These are phyloP conservation scores for Squalus acanthias DNA, from an alignment of 2,797 vertebrate species.

Conservation along the genomic window DNA sequence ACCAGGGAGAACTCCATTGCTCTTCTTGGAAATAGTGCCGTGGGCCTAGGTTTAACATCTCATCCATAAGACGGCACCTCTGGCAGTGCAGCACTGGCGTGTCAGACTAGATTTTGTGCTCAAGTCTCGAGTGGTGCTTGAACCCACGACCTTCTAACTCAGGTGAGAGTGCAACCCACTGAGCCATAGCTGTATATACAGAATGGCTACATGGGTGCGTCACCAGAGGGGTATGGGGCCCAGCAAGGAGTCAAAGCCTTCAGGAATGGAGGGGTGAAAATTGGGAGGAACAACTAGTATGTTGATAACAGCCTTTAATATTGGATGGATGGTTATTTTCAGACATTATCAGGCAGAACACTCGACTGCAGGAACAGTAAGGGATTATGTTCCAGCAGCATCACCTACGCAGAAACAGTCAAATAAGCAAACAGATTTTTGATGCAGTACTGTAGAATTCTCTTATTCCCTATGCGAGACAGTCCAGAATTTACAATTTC, in stretches of 20 bases:
- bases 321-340: not conserved
- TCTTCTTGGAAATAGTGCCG: not conserved
- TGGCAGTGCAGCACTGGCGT: too few relatives aligned
- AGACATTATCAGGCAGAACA: not conserved
- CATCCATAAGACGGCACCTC: not conserved
- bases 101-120: not conserved
- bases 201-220: not conserved
- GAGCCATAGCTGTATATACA: not conserved
- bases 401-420: conserved; percentile 1
- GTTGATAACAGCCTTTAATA: not conserved
- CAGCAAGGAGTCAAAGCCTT: not conserved
- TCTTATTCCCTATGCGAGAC: not conserved
- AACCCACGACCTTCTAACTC: not conserved
- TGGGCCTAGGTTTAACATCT: not conserved
- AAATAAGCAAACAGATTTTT: not conserved
- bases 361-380: not conserved
- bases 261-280: not conserved
- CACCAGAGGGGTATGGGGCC: not conserved
- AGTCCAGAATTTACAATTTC: conserved; percentile 18
- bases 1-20: not conserved
- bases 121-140: not conserved
- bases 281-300: not conserved
- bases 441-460: not conserved
- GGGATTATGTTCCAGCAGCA: not conserved
- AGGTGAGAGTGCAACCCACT: not conserved